Base-by-base conservation (phyloP, 1,140 invertebrate genomes). In the Orussus abietinus region DNA sequence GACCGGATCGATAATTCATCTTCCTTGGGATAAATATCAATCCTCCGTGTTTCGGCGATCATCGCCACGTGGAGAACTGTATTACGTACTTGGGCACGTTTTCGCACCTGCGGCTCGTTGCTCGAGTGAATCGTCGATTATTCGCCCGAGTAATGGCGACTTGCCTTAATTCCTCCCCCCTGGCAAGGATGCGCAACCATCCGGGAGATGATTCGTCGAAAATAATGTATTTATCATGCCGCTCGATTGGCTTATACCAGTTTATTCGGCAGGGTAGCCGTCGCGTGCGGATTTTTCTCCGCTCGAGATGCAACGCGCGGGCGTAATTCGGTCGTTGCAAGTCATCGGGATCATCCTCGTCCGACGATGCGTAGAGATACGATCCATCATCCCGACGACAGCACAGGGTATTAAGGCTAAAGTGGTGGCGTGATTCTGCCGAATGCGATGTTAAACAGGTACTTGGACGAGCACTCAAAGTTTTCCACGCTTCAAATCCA, bases 311-410 rank as follows among this genome's bases (percentile, higher is more conserved):
- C 51, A 56, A 63, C 50, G 62, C 53, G 59, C 57, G 53, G 53
- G 56, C 47, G 55, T 65, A 65, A 65, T 62, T 59, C 57, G 47
- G 42, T 48, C 46, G 42, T 28, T 62, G 64, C 64, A 61, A 65
- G 62, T 66, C 64, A 65, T 58, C 49, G 38, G 43, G 55, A 63
- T 65, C 47, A 60, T 62, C 57, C 49, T 37, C 26, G 22, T 19
- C 20, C 10, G 33, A 10, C n/a, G n/a, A 30, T 6, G 17, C 17
- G 38, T 22, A 1, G 32, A 32, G 47, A 53, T 46, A 49, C 42
- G 46, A 53, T 55, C 51, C 39, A 61, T 66, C 58, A 63, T 55
- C 53, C 40, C 42, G 29, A 49, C 46, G 57, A 62, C 58, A 60
- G 51, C 41, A 40, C 55, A 49, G 51, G 57, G 57, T 57, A 59